These are phyloP conservation scores for Brachionus sp. DNA, from an alignment of 1,140 invertebrate genomes.

Conservation along the genomic window DNA sequence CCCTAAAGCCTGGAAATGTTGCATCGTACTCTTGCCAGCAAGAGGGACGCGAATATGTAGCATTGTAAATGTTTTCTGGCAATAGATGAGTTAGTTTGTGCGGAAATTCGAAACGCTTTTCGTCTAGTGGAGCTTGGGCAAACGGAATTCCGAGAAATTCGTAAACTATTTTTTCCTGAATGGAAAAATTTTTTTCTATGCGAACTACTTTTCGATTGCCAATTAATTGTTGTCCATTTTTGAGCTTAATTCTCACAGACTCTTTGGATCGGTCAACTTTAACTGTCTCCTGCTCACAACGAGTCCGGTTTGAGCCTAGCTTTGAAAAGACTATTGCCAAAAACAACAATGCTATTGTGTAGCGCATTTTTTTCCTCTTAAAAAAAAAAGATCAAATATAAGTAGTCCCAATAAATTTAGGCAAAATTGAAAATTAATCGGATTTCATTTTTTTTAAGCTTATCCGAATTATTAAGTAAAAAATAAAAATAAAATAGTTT, in stretches of 20 bases:
- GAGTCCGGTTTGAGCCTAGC: neutral
- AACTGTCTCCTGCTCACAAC: neutral
- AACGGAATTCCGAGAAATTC: constrained; percentile 48
- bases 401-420: neutral
- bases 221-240: constrained; percentile 11
- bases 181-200: neutral
- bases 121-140: constrained; percentile 48
- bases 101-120: constrained; percentile 48
- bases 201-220: constrained; percentile 9
- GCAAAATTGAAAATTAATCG: neutral
- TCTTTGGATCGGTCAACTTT: neutral
- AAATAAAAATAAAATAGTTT: neutral
- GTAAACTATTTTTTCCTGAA: constrained; percentile 13
- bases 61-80: neutral
- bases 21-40: constrained; percentile 33
- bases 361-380: neutral
- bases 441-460: neutral
- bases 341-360: neutral
- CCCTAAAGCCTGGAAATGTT: neutral
- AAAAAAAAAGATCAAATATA: neutral
- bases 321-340: neutral
- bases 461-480: neutral
- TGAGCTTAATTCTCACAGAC: neutral
- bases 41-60: neutral
- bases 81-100: neutral